Base-by-base conservation (phyloP, 2,113 vertebrate species). In the Rhinolophus ferrumequinum region DNA sequence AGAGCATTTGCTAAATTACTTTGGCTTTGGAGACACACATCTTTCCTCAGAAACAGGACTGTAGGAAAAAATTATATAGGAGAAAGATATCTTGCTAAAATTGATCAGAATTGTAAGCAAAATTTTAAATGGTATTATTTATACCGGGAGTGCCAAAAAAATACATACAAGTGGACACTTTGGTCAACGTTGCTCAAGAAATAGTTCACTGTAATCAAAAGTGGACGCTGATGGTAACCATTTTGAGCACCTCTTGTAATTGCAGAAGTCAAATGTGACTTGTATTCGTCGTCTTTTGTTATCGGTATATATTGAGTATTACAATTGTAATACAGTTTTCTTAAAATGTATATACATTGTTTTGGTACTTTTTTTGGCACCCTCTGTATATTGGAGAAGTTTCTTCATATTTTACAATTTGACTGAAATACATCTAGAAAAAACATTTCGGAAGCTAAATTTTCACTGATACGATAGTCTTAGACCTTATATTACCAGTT, bases 391-490 rank as follows among this genome's bases (percentile, higher is more conserved):
- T 97, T 92, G 15, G 11, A 84, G n/a, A 62, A 7, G 16, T 80
- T 88, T 84, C 77, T 88, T 95, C 26, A 85, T 93, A 73, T 54
- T 94, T 97, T 95, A 64, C 54, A 73, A 22, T 56, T 96, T 85
- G 77, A 14, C 54, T 94, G 33, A 90, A 90, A 33, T 84, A 85
- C 79, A 28, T 44, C 24, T 64, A 80, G 28, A 73, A 90, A 79
- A 84, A 77, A 50, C 22, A 13, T 77, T 92, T 80, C 83, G 24
- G 44, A 73, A 79, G 26, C 56, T 89, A 54, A 52, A n/a, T 93
- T 93, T 95, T 89, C n/a, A 86, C 50, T 64, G 69, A 83, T 75
- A 30, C 2, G 90, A 50, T 62, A 66, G 62, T 67, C 67, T 80
- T 94, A 56, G 15, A 90, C 38, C 92, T 1, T 21, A 22, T 58